Conservation (phyloP, 2,797 vertebrate species). For the Holocentrus rufus region DNA sequence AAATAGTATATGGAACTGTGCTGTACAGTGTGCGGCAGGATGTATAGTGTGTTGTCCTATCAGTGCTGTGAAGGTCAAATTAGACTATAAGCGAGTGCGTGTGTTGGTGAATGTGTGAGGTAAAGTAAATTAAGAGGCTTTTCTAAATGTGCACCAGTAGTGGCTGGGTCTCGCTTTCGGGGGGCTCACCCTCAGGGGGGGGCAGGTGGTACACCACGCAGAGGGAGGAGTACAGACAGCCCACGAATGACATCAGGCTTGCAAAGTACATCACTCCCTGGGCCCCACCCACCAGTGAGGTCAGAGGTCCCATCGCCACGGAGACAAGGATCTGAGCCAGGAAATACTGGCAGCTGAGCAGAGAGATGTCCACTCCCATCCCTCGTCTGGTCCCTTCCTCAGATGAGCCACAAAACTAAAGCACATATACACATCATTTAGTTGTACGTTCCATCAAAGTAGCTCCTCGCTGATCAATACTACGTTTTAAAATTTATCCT, state of each 20-base stretch:
- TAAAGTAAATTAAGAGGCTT: slow-evolving; percentile 48
- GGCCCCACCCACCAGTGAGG: slow-evolving; percentile 94
- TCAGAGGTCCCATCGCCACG: slow-evolving; percentile 95
- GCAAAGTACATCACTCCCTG: slow-evolving; percentile 99
- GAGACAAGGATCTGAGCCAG: slow-evolving; percentile 97
- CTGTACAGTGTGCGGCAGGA: slow-evolving; percentile 72
- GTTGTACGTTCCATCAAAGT: not conserved
- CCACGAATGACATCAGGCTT: slow-evolving; percentile 95
- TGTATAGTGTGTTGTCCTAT: slow-evolving; percentile 58
- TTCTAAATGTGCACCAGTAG: slow-evolving; percentile 86
- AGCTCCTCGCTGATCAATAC: not conserved
- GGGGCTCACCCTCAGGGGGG: slow-evolving; percentile 83
- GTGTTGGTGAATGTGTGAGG: slow-evolving; percentile 34
- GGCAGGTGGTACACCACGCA: slow-evolving; percentile 94
- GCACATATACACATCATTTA: slow-evolving; percentile 34
- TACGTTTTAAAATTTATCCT: not conserved
- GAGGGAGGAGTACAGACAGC: slow-evolving; percentile 96
- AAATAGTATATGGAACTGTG: slow-evolving; percentile 59
- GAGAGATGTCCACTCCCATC: slow-evolving; percentile 98
- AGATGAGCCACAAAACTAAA: slow-evolving; percentile 90
- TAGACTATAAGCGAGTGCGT: slow-evolving; percentile 51
- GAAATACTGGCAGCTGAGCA: slow-evolving; percentile 99
- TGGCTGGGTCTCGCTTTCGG: slow-evolving; percentile 90
- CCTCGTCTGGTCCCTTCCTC: slow-evolving; percentile 89
- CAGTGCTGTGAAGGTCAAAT: slow-evolving; percentile 60